A percentile compares a stretch with the other conserved stretches of the same genome.
phyloP scores from a whole-genome alignment of 1,140 invertebrate species.

The Zeugodacus cucurbitae region DNA sequence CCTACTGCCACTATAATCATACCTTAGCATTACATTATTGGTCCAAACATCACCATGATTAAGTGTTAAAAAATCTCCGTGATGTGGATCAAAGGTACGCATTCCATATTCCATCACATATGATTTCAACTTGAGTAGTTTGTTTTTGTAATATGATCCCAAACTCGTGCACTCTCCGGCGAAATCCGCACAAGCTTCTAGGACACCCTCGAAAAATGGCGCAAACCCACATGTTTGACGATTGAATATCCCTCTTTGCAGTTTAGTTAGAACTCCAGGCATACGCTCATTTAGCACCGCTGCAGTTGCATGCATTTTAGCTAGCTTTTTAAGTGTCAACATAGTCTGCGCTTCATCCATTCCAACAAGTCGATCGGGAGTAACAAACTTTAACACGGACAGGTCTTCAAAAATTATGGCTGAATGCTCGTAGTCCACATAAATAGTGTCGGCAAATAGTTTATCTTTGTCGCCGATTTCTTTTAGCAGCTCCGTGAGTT shows the following conservation, averaged over 20 bases:
- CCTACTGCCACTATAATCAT: conserved; percentile 72
- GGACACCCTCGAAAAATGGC: conserved; percentile 51
- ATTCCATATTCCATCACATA: conserved; percentile 55
- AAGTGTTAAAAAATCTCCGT: conserved; percentile 70
- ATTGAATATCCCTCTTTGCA: conserved; percentile 59
- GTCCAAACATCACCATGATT: conserved; percentile 76
- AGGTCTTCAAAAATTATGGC: conserved; percentile 70
- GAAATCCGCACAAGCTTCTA: conserved; percentile 49
- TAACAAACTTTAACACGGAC: conserved; percentile 65
- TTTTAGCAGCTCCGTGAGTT: conserved; percentile 49
- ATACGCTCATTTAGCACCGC: conserved; percentile 57
- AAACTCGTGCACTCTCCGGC: conserved; percentile 41
- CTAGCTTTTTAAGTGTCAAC: conserved; percentile 68
- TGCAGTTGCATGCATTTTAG: conserved; percentile 70
- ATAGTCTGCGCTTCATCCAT: conserved; percentile 68
- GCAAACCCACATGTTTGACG: conserved; percentile 51
- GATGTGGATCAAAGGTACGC: conserved; percentile 53
- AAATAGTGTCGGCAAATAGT: conserved; percentile 56
- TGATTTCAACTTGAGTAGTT: conserved; percentile 49
- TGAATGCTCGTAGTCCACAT: conserved; percentile 58
- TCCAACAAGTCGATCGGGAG: conserved; percentile 69
- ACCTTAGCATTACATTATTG: conserved; percentile 75
- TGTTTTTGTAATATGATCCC: conserved; percentile 48
- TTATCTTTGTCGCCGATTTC: conserved; percentile 52
- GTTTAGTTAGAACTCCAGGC: conserved; percentile 49